Evolutionary conservation across 2,113 vertebrate species (phyloP).

Genomic region (Myrmecophaga tridactyla): DNA sequence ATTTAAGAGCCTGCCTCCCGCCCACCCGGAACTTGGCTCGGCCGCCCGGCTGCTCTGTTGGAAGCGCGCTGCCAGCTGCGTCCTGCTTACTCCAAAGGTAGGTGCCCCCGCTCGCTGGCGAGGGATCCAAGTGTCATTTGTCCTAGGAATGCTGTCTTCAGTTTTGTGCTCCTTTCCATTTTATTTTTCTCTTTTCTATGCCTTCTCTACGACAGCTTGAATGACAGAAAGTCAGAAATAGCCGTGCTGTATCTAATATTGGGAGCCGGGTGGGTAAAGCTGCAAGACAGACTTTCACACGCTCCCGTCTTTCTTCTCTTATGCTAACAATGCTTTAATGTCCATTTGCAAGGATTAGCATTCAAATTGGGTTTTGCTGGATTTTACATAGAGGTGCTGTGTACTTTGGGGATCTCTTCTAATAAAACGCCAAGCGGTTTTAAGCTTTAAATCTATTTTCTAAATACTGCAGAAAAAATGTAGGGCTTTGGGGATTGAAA

Average conservation of each 20-base stretch:
- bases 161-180: not conserved
- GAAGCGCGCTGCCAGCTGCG: not conserved
- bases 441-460: not conserved
- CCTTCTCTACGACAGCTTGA: not conserved
- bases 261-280: not conserved
- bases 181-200: not conserved
- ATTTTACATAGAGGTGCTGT: not conserved
- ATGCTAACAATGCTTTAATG: fast-evolving
- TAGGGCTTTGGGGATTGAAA: not conserved
- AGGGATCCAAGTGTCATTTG: not conserved
- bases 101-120: not conserved
- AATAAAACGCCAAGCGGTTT: not conserved
- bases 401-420: not conserved
- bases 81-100: conserved; percentile 61
- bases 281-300: not conserved
- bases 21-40: conserved; percentile 51
- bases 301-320: not conserved
- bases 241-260: not conserved
- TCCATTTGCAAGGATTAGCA: not conserved
- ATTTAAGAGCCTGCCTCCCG: conserved; percentile 80
- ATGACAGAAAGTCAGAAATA: not conserved
- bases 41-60: not conserved
- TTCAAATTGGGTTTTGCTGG: not conserved
- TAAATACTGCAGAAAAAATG: not conserved
- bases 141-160: not conserved